phyloP scores from a whole-genome alignment of 2,113 vertebrate genomes.

The Lophura nycthemera region DNA sequence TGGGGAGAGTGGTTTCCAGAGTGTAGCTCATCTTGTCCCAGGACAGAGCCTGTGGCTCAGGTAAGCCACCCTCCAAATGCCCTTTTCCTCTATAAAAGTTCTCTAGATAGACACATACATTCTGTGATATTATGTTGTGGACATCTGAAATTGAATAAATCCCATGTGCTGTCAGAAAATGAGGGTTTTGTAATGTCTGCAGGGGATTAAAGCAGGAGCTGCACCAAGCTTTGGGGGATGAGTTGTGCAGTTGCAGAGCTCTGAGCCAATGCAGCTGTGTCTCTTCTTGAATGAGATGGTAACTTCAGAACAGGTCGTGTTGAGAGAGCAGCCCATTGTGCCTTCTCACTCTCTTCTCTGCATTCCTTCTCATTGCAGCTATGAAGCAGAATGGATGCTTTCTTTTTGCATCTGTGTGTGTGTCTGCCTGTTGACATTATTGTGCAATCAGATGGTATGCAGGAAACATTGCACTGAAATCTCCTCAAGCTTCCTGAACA shows the following conservation, averaged over 20 bases:
- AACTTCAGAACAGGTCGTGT: not conserved
- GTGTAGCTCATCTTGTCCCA: not conserved
- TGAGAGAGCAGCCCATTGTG: not conserved
- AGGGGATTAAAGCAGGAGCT: not conserved
- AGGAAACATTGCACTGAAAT: constrained; percentile 41
- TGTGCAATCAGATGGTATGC: constrained; percentile 31
- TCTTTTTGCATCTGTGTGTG: not conserved
- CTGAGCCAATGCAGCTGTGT: rapidly evolving
- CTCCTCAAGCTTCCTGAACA: not conserved
- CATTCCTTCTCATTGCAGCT: not conserved
- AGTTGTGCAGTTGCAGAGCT: not conserved
- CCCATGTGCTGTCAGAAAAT: not conserved
- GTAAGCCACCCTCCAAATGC: not conserved
- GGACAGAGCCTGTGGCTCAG: not conserved
- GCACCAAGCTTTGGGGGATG: not conserved
- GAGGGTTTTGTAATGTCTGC: not conserved
- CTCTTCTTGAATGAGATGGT: not conserved
- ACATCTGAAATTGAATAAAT: not conserved
- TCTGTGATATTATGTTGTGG: too few species aligned
- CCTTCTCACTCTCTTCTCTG: not conserved
- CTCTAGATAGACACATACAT: too few species aligned
- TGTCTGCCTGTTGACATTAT: not conserved
- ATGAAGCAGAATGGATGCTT: not conserved
- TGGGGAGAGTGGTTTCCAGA: rapidly evolving
- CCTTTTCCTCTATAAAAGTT: not conserved